A percentile compares a stretch with the other conserved stretches of the same genome.
Evolutionary conservation across 23 tunicate genomes (phyloP).

Genomic region (Ciona savignyi): DNA sequence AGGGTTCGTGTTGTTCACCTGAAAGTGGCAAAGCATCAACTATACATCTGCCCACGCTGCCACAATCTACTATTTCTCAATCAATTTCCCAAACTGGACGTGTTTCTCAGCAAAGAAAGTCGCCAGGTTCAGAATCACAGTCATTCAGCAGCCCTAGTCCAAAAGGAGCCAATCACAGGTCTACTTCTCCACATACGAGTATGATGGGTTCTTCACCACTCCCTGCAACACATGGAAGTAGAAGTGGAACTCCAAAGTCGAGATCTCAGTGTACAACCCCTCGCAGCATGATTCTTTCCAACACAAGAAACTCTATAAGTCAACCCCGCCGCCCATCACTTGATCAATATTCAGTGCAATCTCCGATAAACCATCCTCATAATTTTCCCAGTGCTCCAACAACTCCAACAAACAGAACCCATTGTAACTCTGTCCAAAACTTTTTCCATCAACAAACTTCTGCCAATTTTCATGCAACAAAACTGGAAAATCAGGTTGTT

Average conservation of each 20-base stretch:
- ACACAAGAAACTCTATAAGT: not conserved
- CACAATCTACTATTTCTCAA: not conserved
- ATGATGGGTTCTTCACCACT: constrained; percentile 29
- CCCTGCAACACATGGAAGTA: constrained; percentile 10
- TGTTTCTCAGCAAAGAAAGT: constrained; percentile 37
- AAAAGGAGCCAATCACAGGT: constrained; percentile 28
- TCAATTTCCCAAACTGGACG: not conserved
- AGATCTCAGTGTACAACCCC: not conserved
- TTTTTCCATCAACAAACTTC: not conserved
- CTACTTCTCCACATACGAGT: constrained; percentile 45
- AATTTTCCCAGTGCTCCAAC: constrained; percentile 19
- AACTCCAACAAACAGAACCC: constrained; percentile 15
- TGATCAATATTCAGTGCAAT: constrained; percentile 26
- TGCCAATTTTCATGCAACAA: not conserved
- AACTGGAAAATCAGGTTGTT: not conserved
- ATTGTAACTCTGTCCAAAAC: not conserved
- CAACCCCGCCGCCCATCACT: constrained; percentile 20
- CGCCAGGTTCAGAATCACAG: constrained; percentile 63
- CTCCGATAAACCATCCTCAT: constrained; percentile 3
- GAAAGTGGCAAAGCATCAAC: constrained; percentile 3
- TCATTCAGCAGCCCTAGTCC: constrained; percentile 56
- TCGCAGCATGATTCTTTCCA: not conserved
- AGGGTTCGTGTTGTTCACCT: constrained; percentile 31
- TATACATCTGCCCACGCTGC: constrained; percentile 2
- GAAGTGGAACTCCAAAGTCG: constrained; percentile 50